phyloP scores from a whole-genome alignment of 2,888 invertebrate genomes.

The Apoderus coryli region DNA sequence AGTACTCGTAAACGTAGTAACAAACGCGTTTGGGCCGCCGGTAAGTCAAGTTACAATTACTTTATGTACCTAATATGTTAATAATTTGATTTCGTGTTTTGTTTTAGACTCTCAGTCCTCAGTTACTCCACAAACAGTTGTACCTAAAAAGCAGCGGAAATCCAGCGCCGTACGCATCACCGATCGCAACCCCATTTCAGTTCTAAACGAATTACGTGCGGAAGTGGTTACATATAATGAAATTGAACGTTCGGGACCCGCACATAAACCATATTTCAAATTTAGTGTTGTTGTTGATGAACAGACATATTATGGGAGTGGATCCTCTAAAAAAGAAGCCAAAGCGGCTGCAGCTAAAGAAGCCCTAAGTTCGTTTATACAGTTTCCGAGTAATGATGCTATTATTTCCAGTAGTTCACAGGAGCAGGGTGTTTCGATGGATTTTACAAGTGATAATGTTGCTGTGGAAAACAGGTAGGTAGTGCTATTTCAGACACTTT shows the following conservation, averaged over 20 bases:
- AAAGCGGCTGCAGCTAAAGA: conserved; percentile 40
- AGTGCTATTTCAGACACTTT: too few species aligned
- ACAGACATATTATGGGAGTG: conserved; percentile 38
- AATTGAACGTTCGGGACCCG: conserved; percentile 66
- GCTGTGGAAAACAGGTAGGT: conserved; percentile 16
- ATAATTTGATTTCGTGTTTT: too few species aligned
- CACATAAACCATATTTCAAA: conserved; percentile 80
- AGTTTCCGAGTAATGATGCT: conserved; percentile 35
- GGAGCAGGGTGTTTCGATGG: too few species aligned
- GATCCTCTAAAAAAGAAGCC: conserved; percentile 42
- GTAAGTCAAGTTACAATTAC: too few species aligned
- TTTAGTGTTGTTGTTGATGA: conserved; percentile 59
- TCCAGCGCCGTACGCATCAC: too few species aligned
- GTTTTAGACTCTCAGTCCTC: too few species aligned
- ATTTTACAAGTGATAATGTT: conserved; percentile 37
- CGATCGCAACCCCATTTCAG: conserved; percentile 50
- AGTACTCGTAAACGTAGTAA: too few species aligned
- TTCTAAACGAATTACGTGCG: conserved; percentile 72
- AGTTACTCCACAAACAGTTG: too few species aligned
- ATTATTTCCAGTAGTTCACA: too few species aligned
- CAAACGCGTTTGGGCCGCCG: too few species aligned
- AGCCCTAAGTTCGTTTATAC: conserved; percentile 42
- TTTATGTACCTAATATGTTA: too few species aligned
- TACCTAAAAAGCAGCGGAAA: too few species aligned
- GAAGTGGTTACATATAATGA: conserved; percentile 56